These are phyloP conservation scores for Eulemur coronatus DNA, from an alignment of 2,797 vertebrate genomes.

Conservation along the genomic window DNA sequence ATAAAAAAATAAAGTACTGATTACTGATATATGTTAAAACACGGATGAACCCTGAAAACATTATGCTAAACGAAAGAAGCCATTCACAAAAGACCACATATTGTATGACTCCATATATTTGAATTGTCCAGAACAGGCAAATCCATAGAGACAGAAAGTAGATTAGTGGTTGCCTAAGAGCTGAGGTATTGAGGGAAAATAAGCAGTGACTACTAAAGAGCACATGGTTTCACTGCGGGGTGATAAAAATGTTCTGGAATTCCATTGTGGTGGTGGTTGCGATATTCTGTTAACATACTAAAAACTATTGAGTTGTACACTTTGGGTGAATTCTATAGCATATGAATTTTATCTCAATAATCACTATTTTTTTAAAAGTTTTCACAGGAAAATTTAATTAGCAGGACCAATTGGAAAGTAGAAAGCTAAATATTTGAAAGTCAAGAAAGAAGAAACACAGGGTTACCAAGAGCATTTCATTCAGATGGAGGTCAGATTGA, in stretches of 20 bases:
- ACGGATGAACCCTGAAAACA: background rate
- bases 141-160: background rate
- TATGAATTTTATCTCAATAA: constrained; percentile 2
- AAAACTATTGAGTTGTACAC: background rate
- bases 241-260: background rate
- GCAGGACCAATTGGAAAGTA: background rate
- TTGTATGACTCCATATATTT: background rate
- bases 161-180: background rate
- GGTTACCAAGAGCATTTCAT: background rate
- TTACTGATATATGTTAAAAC: background rate
- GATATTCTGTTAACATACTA: background rate
- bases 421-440: background rate
- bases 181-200: background rate
- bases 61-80: background rate
- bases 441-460: background rate
- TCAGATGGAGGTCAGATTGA: background rate
- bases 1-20: background rate
- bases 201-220: background rate
- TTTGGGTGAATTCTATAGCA: background rate
- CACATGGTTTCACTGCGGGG: background rate
- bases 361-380: background rate
- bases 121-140: background rate
- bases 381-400: constrained; percentile 30
- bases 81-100: background rate
- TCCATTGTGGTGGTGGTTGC: background rate